Evolutionary conservation across 1,140 invertebrate genomes (phyloP), one percentile per base, ranked within the genome.

Genomic region (Geopemphigus sp.): DNA sequence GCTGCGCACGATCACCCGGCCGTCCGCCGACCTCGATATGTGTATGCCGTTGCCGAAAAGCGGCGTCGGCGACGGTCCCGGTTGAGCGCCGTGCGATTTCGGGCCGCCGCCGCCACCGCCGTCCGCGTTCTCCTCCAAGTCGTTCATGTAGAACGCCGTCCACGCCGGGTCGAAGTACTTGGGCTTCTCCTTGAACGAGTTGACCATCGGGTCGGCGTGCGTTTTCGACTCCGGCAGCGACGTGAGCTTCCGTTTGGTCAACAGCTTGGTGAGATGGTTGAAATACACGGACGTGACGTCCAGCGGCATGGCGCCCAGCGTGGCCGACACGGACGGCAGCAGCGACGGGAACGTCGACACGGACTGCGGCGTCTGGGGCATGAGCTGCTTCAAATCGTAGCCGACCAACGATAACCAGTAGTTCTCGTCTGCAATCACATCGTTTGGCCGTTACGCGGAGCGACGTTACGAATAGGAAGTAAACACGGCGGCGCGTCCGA

Each of bases 41-140:
- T 97, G 87, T 80, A 98, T 95, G 10, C 95, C 94, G 84, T 92
- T 90, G n/a, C 95, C 95, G 81, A 98, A 94, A 0, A 94, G 93
- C 24, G 93, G 94, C 84, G 93, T 93, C 1, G 92, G 91, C 5
- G 82, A 81, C 5, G 84, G 83, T 6, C 83, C 84, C 0, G 83
- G 82, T 24, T 81, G 59, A 26, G 32, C 47, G 15, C 73, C 73
- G 1, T 76, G 70, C 17, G 53, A 63, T 56, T 57, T 76, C 11
- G 47, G 50, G 1, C 61, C 81, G 56, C 53, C 14, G 8, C 11
- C 19, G 1, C 61, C 81, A 47, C 53, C 14, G 8, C 11, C 19
- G 8, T 76, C 50, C 22, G 24, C 19, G 24, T 61, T 53, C 15
- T 76, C 50, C n/a, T 81, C 73, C 3, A 64, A 5, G 17, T 76